Base-by-base conservation (phyloP, 92 coral and sea anemone genomes). In the Epizoanthus stellaris region DNA sequence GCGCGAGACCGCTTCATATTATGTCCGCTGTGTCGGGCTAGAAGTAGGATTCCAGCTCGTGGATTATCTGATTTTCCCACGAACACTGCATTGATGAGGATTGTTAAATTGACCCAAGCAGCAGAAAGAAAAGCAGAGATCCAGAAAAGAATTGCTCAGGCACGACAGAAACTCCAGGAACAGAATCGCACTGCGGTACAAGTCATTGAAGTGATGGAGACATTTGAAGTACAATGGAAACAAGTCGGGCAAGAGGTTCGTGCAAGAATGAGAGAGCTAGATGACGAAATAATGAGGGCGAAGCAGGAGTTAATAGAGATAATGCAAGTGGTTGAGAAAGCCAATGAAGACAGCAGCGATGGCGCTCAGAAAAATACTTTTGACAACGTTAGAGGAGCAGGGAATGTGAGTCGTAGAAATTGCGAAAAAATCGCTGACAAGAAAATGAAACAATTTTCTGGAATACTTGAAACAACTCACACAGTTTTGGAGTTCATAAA, bases 11-110 rank as follows among this genome's bases (percentile, higher is more conserved):
- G 82, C 20, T 40, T 70, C 36, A 38, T 70, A n/a, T 75, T 69
- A 71, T 86, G 89, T 43, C 89, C 89, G 38, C 80, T 70, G 14
- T 86, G 89, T 49, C 59, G 85, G 54, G 66, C 77, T 15, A 45
- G 16, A 67, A 70, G 66, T 56, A 60, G 11, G 63, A 59, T 82
- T 16, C 72, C 80, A 21, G 47, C 87, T 65, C 70, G 87, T 3
- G 81, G 76, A 20, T 68, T 79, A 56, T 38, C 67, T 69, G 80
- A 67, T 69, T 20, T 77, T 30, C 69, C 81, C 9, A 70, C 69
- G 70, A 79, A 86, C 19, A 39, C 43, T 45, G 70, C 82, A 42
- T 80, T 86, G 59, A 77, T 63, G 53, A 86, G 25, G 25, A 23
- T 23, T 23, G 25, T 23, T n/a, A n/a, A n/a, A n/a, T n/a, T n/a